A percentile compares a stretch with the other conserved stretches of the same genome.
Evolutionary conservation across 2,113 vertebrate species (phyloP).

Genomic region (Amblyornis subalaris): DNA sequence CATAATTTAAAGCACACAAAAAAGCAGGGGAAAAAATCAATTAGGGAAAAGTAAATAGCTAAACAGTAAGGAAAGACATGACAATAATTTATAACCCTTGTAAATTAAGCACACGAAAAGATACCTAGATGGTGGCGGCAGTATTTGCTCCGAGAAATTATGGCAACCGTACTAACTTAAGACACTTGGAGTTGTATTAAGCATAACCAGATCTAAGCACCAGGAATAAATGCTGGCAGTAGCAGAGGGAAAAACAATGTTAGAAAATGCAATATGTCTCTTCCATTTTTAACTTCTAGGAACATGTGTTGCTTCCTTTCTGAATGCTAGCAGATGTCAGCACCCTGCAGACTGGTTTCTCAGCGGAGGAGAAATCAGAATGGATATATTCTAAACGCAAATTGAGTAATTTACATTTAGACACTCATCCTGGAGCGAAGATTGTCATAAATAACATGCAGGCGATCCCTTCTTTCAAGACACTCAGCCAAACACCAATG

Average conservation of each 20-base stretch:
- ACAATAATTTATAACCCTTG: not conserved
- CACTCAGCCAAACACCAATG: not conserved
- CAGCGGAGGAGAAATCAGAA: conserved; percentile 31
- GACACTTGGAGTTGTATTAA: not conserved
- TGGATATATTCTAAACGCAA: conserved; percentile 48
- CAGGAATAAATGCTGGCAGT: not conserved
- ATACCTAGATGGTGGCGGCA: not conserved
- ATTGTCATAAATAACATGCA: conserved; percentile 32
- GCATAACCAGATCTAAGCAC: not conserved
- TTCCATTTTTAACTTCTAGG: conserved; percentile 55
- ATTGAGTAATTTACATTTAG: conserved; percentile 60
- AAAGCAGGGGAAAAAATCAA: not conserved
- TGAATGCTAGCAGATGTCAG: conserved; percentile 56
- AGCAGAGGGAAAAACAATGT: conserved; percentile 18
- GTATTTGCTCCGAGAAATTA: not conserved
- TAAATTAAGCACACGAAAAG: not conserved
- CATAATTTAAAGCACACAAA: not conserved
- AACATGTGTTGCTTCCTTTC: conserved; percentile 46
- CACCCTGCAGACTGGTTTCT: conserved; percentile 40
- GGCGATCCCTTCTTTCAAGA: conserved; percentile 25
- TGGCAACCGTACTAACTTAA: not conserved
- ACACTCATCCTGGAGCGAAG: conserved; percentile 29
- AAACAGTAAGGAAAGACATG: not conserved
- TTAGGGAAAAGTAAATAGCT: not conserved
- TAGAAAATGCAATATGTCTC: conserved; percentile 37